A percentile compares a stretch with the other conserved stretches of the same genome.
Evolutionary conservation across 2,888 invertebrate genomes (phyloP).

Genomic region (Clistopyga incitator): DNA sequence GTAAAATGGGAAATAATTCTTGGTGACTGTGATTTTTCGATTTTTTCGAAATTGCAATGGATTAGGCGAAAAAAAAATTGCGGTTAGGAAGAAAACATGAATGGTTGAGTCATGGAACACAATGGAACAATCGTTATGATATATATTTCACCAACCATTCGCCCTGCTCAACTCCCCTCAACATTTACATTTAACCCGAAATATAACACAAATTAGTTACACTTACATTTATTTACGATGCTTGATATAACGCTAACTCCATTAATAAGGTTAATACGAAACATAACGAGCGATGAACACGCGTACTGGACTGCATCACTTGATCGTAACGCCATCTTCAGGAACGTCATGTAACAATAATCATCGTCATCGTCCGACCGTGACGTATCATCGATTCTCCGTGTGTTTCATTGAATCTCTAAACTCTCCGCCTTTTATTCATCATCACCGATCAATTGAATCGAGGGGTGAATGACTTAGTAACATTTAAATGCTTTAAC

Average conservation of each 20-base stretch:
- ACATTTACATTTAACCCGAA: slow-evolving; percentile 43
- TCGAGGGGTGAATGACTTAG: slow-evolving; percentile 43
- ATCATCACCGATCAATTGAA: slow-evolving; percentile 31
- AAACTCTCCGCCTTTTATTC: slow-evolving; percentile 19
- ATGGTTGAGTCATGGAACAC: background rate
- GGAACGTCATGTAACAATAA: slow-evolving; percentile 57
- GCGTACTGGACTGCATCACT: slow-evolving; percentile 46
- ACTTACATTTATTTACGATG: slow-evolving; percentile 61
- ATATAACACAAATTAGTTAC: slow-evolving; percentile 55
- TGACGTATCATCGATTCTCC: slow-evolving; percentile 7
- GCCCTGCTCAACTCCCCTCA: slow-evolving; percentile 13
- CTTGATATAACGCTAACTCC: slow-evolving; percentile 52
- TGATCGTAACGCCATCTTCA: slow-evolving; percentile 56
- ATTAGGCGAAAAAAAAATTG: no score
- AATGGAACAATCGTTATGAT: slow-evolving; percentile 27
- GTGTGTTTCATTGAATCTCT: background rate
- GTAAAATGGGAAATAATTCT: no score
- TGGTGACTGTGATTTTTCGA: no score
- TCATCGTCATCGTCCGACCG: slow-evolving; percentile 43
- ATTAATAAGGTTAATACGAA: slow-evolving; percentile 45
- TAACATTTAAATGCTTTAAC: slow-evolving; percentile 68
- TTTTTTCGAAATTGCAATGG: no score
- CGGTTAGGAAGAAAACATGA: background rate
- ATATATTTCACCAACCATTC: slow-evolving; percentile 38
- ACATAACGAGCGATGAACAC: slow-evolving; percentile 62